Evolutionary conservation across 2,113 vertebrate species (phyloP).

Genomic region (Oncorhynchus masou): DNA sequence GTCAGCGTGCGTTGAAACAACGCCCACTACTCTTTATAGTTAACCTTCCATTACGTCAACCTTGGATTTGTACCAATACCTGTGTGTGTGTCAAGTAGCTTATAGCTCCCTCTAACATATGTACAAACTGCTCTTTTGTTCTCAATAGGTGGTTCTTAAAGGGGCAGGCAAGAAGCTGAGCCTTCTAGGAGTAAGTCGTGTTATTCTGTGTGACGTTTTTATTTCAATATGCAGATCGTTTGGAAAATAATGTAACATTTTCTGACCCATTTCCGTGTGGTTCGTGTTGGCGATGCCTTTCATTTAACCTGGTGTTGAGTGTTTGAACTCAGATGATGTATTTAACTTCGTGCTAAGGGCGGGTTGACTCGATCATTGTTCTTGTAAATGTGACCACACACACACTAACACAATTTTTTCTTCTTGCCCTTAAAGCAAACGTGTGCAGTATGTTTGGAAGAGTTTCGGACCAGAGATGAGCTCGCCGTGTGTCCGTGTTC

Average conservation of each 20-base stretch:
- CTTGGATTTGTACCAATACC: neutral
- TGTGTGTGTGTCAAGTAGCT: neutral
- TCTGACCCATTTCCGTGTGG: neutral
- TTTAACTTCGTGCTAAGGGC: neutral
- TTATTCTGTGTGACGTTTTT: neutral
- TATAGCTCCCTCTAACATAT: neutral
- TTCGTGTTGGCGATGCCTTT: neutral
- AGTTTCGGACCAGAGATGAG: slow-evolving; percentile 79
- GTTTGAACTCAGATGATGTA: slow-evolving; percentile 13
- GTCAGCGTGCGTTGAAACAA: slow-evolving; percentile 43
- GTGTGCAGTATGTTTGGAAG: slow-evolving; percentile 81
- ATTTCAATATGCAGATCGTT: neutral
- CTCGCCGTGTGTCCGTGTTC: slow-evolving; percentile 80
- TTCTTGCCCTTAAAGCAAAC: slow-evolving; percentile 71
- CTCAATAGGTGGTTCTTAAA: slow-evolving; percentile 76
- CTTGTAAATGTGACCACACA: slow-evolving; percentile 11
- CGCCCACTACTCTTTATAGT: slow-evolving; percentile 32
- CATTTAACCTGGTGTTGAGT: neutral
- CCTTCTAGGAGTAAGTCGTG: slow-evolving; percentile 75
- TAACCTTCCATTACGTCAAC: slow-evolving; percentile 44
- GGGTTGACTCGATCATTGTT: slow-evolving; percentile 23
- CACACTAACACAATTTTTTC: neutral
- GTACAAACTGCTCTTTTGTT: neutral
- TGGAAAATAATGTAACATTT: neutral
- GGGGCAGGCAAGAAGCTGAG: slow-evolving; percentile 80